These are phyloP conservation scores for Eueides isabella DNA, from an alignment of 1,140 invertebrate species.

Conservation along the genomic window DNA sequence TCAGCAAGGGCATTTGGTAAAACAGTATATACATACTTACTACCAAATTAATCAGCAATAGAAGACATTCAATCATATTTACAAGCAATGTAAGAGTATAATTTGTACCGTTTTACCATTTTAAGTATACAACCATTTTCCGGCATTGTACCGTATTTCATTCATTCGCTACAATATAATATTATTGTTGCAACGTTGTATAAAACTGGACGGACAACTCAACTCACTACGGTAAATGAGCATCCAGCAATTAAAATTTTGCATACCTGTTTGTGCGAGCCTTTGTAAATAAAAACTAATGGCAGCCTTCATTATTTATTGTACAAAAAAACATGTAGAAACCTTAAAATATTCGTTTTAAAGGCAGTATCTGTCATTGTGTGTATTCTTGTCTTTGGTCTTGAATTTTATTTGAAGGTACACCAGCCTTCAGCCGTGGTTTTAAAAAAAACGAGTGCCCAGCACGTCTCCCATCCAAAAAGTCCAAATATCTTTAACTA, in stretches of 20 bases:
- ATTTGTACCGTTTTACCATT: conserved; percentile 33
- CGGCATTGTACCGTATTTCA: conserved; percentile 28
- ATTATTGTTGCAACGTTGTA: conserved; percentile 71
- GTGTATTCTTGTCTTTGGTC: conserved; percentile 66
- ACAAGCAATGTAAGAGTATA: conserved; percentile 21
- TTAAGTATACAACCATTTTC: conserved; percentile 13
- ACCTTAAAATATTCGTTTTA: conserved; percentile 44
- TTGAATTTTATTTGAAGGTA: conserved; percentile 25
- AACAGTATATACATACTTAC: conserved; percentile 6
- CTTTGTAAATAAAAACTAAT: conserved; percentile 53
- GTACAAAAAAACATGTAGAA: conserved; percentile 61
- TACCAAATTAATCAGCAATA: conserved; percentile 4
- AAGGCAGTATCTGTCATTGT: conserved; percentile 59
- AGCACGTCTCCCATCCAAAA: conserved; percentile 30
- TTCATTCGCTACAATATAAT: conserved; percentile 39
- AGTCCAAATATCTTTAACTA: conserved; percentile 26
- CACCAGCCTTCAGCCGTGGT: conserved; percentile 35
- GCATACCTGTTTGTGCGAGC: conserved; percentile 42
- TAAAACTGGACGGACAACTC: conserved; percentile 81
- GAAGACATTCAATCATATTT: conserved; percentile 20
- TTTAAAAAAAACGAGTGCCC: conserved; percentile 26
- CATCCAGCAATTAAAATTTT: conserved; percentile 68
- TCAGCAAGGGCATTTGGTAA: conserved; percentile 15
- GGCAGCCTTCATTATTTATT: conserved; percentile 62
- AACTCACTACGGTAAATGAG: conserved; percentile 78